phyloP scores from a whole-genome alignment of 2,888 invertebrate species.

The Branchinecta sandiegonensis region DNA sequence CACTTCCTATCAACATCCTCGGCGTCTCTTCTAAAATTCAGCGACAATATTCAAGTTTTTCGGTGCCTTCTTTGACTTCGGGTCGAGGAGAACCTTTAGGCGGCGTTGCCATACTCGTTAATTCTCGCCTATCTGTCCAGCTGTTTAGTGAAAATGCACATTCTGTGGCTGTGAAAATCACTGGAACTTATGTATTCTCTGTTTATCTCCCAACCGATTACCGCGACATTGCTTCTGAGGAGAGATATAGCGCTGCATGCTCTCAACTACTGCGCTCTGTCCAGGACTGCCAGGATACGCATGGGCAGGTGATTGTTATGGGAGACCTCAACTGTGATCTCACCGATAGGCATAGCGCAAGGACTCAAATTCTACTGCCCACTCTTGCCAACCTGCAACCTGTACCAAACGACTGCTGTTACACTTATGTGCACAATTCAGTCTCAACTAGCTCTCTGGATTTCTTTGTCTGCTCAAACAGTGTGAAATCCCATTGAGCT shows the following conservation, averaged over 20 bases:
- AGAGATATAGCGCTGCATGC: neutral
- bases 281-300: too few relatives aligned
- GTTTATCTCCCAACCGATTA: slow-evolving; percentile 7
- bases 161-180: neutral
- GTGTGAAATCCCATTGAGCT: neutral
- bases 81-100: neutral
- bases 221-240: neutral
- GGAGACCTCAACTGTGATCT: slow-evolving; percentile 9
- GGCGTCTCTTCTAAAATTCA: neutral
- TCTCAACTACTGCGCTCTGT: too few relatives aligned
- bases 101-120: neutral
- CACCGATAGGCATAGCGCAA: neutral
- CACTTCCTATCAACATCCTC: slow-evolving; percentile 1
- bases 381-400: neutral
- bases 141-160: neutral
- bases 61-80: neutral
- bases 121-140: neutral
- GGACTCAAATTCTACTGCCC: neutral
- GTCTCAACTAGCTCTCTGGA: neutral
- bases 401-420: neutral
- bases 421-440: neutral
- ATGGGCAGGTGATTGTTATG: too few relatives aligned
- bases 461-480: neutral
- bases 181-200: neutral
- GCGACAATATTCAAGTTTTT: neutral